A percentile compares a stretch with the other conserved stretches of the same genome.
These are phyloP conservation scores for Lasioglossum leucozonium DNA, from an alignment of 2,888 invertebrate species.

Conservation along the genomic window DNA sequence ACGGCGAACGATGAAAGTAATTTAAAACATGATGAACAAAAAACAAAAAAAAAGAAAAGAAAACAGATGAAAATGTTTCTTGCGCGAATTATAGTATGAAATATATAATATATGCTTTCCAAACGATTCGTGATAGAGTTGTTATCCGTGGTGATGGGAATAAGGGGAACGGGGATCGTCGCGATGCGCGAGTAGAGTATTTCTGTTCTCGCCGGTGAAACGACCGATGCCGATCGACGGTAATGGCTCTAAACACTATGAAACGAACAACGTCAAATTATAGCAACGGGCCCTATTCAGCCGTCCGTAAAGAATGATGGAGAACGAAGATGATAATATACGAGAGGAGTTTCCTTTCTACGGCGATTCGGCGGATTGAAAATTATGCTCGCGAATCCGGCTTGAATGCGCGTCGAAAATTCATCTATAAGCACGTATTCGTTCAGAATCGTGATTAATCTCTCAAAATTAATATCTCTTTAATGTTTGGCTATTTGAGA, in stretches of 20 bases:
- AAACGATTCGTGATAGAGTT: slow-evolving; percentile 67
- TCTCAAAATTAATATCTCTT: neutral
- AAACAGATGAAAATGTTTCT: slow-evolving; percentile 28
- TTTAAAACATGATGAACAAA: slow-evolving; percentile 43
- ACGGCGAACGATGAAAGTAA: slow-evolving; percentile 71
- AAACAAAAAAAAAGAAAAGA: slow-evolving; percentile 10
- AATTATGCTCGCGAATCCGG: neutral
- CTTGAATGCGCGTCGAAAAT: slow-evolving; percentile 18
- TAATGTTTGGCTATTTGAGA: neutral
- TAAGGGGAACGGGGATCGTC: neutral
- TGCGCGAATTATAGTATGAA: slow-evolving; percentile 57
- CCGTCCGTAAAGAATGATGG: slow-evolving; percentile 58
- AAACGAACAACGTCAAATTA: slow-evolving; percentile 24
- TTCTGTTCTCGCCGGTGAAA: slow-evolving; percentile 41
- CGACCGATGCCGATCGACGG: slow-evolving; percentile 36
- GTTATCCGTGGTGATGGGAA: slow-evolving; percentile 24
- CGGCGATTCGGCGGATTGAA: neutral
- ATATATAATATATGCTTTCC: slow-evolving; percentile 58
- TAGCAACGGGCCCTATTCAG: slow-evolving; percentile 44
- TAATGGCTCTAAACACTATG: slow-evolving; percentile 34
- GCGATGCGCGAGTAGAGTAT: neutral
- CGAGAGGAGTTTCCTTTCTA: slow-evolving; percentile 14
- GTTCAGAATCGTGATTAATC: neutral
- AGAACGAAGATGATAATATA: neutral
- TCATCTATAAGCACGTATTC: neutral